Percentiles rank a stretch among this genome's conserved stretches.
These are phyloP conservation scores for Clarias gariepinus DNA, from an alignment of 2,113 vertebrate species.

Conservation along the genomic window DNA sequence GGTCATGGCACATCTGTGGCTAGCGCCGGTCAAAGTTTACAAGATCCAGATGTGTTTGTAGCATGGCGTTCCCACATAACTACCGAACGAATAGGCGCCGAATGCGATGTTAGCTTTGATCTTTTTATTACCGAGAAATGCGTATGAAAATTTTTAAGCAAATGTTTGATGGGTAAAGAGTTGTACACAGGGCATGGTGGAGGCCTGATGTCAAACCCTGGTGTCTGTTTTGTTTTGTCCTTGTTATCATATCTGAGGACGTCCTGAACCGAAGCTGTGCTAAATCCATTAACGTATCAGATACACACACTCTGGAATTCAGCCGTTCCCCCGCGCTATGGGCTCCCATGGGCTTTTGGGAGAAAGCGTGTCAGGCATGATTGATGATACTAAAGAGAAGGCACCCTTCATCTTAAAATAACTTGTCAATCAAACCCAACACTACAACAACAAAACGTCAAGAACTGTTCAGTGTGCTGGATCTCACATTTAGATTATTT, in stretches of 20 bases:
- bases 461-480: background rate
- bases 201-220: background rate
- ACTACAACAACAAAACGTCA: background rate
- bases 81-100: background rate
- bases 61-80: background rate
- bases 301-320: conserved; percentile 12
- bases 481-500: background rate
- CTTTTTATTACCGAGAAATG: no score
- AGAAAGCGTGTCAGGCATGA: conserved; percentile 37
- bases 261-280: conserved; percentile 23
- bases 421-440: conserved; percentile 42
- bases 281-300: conserved; percentile 26
- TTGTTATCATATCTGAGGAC: conserved; percentile 15
- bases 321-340: background rate
- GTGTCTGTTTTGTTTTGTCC: background rate
- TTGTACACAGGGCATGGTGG: background rate
- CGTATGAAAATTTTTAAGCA: background rate
- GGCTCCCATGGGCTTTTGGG: conserved; percentile 51
- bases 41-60: conserved; percentile 1
- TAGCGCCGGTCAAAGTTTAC: background rate
- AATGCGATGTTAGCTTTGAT: background rate
- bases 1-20: background rate
- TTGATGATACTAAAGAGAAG: conserved; percentile 32
- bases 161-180: background rate
- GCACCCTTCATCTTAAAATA: conserved; percentile 36